These are phyloP conservation scores for Antheraea assamensis DNA, from an alignment of 2,888 invertebrate genomes.

Conservation along the genomic window DNA sequence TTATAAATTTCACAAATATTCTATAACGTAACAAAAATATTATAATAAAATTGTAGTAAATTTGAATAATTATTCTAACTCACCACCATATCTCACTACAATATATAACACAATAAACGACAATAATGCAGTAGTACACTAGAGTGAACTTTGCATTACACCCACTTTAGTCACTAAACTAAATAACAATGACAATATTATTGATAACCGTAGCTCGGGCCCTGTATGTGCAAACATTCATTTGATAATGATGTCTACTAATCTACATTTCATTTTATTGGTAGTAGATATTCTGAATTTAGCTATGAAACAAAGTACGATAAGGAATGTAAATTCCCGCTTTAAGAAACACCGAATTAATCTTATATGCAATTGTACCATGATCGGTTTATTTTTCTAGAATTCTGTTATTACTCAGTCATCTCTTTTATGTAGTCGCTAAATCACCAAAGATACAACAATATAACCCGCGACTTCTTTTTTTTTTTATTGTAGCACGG, in stretches of 20 bases:
- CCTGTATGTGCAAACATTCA: constrained; percentile 37
- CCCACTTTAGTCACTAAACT: constrained; percentile 56
- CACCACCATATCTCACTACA: constrained; percentile 1
- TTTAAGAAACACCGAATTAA: not conserved
- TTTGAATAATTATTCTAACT: constrained; percentile 3
- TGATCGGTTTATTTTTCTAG: not conserved
- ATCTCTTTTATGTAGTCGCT: not conserved
- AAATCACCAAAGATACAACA: not conserved
- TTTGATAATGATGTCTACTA: constrained; percentile 58
- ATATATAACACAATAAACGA: not conserved
- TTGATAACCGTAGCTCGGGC: constrained; percentile 38
- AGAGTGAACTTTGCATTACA: constrained; percentile 39
- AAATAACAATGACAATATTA: constrained; percentile 53
- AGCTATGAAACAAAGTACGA: not conserved
- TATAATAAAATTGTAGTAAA: not conserved
- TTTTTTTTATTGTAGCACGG: no score
- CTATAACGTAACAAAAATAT: not conserved
- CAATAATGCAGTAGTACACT: constrained; percentile 15
- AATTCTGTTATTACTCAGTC: not conserved
- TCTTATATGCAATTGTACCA: not conserved
- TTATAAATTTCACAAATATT: not conserved
- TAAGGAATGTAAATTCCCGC: not conserved
- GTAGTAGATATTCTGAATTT: not conserved
- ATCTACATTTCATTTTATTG: constrained; percentile 36
- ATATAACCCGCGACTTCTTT: not conserved